Evolutionary conservation across 2,797 vertebrate species (phyloP).

Genomic region (Salarias fasciatus): DNA sequence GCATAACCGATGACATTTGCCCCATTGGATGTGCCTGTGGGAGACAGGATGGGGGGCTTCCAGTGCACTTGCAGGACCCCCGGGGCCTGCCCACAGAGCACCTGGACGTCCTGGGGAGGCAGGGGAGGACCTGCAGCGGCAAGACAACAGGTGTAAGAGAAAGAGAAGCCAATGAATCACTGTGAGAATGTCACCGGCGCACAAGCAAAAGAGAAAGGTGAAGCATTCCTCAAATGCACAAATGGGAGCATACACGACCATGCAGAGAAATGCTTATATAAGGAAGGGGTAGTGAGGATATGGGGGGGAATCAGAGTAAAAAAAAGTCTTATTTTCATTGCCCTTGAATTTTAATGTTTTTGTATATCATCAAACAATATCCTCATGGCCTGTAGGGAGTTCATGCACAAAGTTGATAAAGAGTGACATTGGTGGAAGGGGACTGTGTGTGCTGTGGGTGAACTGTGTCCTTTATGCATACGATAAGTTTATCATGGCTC

Average conservation of each 20-base stretch:
- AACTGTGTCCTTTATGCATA: conserved; percentile 1
- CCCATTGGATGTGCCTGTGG: conserved; percentile 91
- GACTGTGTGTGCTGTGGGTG: conserved; percentile 32
- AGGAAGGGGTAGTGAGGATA: conserved; percentile 18
- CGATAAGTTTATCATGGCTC: background rate
- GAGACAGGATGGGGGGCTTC: conserved; percentile 89
- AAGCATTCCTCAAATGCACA: conserved; percentile 61
- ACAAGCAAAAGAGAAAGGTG: conserved; percentile 19
- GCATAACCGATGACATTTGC: conserved; percentile 94
- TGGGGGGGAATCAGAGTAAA: conserved; percentile 16
- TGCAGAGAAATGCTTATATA: conserved; percentile 54
- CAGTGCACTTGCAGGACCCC: conserved; percentile 90
- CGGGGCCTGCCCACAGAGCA: conserved; percentile 87
- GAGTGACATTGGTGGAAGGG: conserved; percentile 12
- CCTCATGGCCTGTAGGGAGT: conserved; percentile 8
- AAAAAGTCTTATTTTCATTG: background rate
- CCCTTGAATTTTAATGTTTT: background rate
- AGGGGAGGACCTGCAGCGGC: conserved; percentile 87
- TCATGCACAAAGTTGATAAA: conserved; percentile 31
- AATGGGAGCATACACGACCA: conserved; percentile 42
- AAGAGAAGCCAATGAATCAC: conserved; percentile 5
- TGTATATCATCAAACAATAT: conserved; percentile 2
- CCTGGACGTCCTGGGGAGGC: conserved; percentile 90
- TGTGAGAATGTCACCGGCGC: conserved; percentile 1
- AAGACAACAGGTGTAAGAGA: conserved; percentile 11